Evolutionary conservation across 2,797 vertebrate species (phyloP), one percentile per base, ranked within the genome.

Genomic region (Lophotriccus pileatus): DNA sequence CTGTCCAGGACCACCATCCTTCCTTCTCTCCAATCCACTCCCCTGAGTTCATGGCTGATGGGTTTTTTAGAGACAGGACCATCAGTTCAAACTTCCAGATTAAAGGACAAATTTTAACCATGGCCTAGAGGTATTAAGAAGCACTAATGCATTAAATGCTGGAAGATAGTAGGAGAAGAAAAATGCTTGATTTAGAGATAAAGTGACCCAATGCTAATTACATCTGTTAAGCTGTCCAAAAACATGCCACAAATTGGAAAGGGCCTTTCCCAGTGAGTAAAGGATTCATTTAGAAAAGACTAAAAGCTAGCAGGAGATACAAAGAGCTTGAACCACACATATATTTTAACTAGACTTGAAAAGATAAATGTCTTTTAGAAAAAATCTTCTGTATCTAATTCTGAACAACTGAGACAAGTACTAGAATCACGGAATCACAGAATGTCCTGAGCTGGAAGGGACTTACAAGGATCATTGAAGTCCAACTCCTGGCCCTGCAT

Each of bases 161-260:
- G 87, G 69, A 86, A 90, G 56, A 79, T 58, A 89, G 21, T 44
- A 83, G 36, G 72, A 95, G 63, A 56, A 86, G 41, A 92, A 92
- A 95, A 94, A 75, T 84, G 43, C 59, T 91, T 81, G 73, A 94
- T 94, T 91, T 92, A 32, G 66, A 96, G 80, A 96, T 94, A 85
- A 97, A 95, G 46, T 77, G 68, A 81, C 80, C 94, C 95, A 95
- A 96, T 92, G 63, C 49, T 97, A 95, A 97, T 95, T 94, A 67
- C 25, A 91, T 95, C 80, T 96, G 78, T 82, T 94, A 55, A 95
- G 85, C 87, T 95, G 78, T 76, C 69, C 72, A 95, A 74, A 93
- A 90, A 59, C 63, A 52, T 66, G 49, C 94, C 84, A 89, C 73
- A 87, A 75, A 93, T 69, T 93, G 69, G 55, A 96, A 94, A 46